Percentiles rank a stretch among this genome's conserved stretches.
Conservation (phyloP, 2,888 invertebrate species). For the Meteorus cinctellus region DNA sequence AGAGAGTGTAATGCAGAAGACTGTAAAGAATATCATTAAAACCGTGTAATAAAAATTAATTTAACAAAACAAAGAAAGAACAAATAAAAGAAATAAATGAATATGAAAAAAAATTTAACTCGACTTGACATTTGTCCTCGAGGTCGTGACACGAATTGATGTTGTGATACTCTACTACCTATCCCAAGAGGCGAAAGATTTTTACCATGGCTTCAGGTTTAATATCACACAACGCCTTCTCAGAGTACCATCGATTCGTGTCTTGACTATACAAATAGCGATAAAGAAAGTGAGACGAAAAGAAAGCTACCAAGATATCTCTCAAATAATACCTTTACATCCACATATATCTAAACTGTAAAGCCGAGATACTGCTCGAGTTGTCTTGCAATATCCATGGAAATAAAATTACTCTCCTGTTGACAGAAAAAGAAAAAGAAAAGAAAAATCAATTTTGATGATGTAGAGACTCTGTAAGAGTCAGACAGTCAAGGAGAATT, state of each 20-base stretch:
- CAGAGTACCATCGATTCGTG: constrained; percentile 29
- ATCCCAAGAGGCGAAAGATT: constrained; percentile 21
- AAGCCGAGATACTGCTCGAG: not conserved
- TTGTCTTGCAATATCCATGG: not conserved
- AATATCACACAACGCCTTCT: constrained; percentile 14
- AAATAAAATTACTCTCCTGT: not conserved
- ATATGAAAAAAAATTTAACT: constrained; percentile 29
- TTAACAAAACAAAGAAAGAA: constrained; percentile 34
- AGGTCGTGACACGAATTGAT: constrained; percentile 28
- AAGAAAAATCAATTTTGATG: not conserved
- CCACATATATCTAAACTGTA: not conserved
- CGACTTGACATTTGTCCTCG: constrained; percentile 30
- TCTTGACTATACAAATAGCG: constrained; percentile 31
- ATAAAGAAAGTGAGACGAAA: not conserved
- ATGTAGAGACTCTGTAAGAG: too few relatives aligned
- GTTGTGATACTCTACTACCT: constrained; percentile 7
- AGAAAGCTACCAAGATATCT: not conserved
- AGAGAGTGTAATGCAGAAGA: constrained; percentile 17
- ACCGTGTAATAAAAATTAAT: constrained; percentile 39
- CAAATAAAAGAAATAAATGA: constrained; percentile 39
- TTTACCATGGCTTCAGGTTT: constrained; percentile 3
- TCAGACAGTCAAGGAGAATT: too few relatives aligned
- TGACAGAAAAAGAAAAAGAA: not conserved
- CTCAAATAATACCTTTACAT: not conserved
- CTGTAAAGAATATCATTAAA: constrained; percentile 43